These are phyloP conservation scores for Sinohyriopsis cumingii DNA, from an alignment of 2,888 invertebrate species.

Conservation along the genomic window DNA sequence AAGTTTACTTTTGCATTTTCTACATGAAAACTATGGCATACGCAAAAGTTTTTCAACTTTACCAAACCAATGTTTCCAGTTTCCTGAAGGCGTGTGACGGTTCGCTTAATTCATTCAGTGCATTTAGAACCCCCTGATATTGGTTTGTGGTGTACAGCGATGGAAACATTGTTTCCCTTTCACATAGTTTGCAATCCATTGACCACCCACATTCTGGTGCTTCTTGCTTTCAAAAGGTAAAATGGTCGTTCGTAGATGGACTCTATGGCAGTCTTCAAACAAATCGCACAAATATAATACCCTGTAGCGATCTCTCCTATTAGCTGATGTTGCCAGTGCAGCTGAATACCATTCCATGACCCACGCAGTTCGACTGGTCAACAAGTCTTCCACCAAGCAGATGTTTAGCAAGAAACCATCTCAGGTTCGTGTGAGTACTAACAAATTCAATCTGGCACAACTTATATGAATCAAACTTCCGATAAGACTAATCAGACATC, in stretches of 20 bases:
- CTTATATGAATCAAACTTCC: too few relatives aligned
- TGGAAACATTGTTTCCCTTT: not conserved
- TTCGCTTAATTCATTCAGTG: too few relatives aligned
- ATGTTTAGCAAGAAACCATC: too few relatives aligned
- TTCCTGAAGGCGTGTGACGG: too few relatives aligned
- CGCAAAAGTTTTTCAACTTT: constrained; percentile 26
- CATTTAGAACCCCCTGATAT: constrained; percentile 44
- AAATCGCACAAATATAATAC: constrained; percentile 23
- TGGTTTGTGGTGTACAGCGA: constrained; percentile 40
- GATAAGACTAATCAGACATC: too few relatives aligned
- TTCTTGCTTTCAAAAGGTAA: too few relatives aligned
- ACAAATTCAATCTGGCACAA: too few relatives aligned
- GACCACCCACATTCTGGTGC: constrained; percentile 36
- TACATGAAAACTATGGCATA: constrained; percentile 42
- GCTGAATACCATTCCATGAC: too few relatives aligned
- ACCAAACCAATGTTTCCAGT: not conserved
- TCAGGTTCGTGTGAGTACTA: too few relatives aligned
- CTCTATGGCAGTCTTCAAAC: constrained; percentile 29
- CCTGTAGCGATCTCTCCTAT: constrained; percentile 47
- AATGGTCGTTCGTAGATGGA: constrained; percentile 32
- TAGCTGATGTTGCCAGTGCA: too few relatives aligned
- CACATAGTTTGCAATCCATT: constrained; percentile 14
- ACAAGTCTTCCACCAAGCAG: too few relatives aligned
- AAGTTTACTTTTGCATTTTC: constrained; percentile 23
- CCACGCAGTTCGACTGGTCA: too few relatives aligned